Conservation (phyloP, 2,113 vertebrate species). For the Chrysemys picta region DNA sequence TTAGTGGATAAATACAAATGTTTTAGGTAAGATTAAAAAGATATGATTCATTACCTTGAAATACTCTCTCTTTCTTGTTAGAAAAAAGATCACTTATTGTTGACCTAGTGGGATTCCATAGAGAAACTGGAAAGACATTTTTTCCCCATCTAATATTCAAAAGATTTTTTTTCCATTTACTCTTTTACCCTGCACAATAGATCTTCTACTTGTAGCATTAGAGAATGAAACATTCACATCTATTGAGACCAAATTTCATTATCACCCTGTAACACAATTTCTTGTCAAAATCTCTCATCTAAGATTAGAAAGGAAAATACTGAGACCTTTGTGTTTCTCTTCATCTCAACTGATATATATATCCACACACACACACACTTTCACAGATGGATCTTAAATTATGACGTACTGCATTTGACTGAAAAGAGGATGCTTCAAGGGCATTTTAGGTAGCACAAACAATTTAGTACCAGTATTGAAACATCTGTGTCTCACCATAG, state of each 20-base stretch:
- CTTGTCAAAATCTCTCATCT: background rate
- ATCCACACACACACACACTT: background rate
- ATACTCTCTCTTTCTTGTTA: background rate
- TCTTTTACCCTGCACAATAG: background rate
- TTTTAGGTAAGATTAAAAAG: background rate
- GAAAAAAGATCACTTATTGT: background rate
- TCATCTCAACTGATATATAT: background rate
- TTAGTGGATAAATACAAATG: background rate
- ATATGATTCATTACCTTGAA: background rate
- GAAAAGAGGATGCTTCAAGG: background rate
- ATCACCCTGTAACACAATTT: background rate
- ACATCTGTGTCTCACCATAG: conserved; percentile 2
- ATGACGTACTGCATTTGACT: background rate
- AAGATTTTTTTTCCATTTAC: background rate
- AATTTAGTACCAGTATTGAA: conserved; percentile 8
- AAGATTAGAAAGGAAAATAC: background rate
- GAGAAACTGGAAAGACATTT: background rate
- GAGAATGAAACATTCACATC: background rate
- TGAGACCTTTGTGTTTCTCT: background rate
- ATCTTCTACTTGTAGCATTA: background rate
- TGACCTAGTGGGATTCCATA: background rate
- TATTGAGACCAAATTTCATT: background rate
- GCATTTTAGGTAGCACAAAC: background rate
- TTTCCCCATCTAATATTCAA: background rate
- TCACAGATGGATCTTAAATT: background rate